These are phyloP conservation scores for Heterodera carotae DNA, from an alignment of 1,140 invertebrate species.

Conservation along the genomic window DNA sequence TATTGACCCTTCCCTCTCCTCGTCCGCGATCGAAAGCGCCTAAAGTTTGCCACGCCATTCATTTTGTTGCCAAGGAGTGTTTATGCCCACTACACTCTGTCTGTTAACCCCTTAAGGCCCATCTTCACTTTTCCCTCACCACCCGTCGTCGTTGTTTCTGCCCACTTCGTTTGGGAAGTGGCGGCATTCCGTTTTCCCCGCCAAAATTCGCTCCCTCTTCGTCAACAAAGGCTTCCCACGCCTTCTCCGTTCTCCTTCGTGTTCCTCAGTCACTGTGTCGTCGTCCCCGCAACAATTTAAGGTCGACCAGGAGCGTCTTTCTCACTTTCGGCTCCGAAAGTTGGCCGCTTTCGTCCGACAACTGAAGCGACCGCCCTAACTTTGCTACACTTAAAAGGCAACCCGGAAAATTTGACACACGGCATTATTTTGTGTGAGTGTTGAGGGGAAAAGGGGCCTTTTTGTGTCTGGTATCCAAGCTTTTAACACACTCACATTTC, in stretches of 20 bases:
- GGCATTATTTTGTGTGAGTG: slow-evolving; percentile 1
- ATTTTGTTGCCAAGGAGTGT: no score
- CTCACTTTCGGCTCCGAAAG: slow-evolving; percentile 20
- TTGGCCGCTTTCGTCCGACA: slow-evolving; percentile 45
- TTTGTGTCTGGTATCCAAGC: no score
- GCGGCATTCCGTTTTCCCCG: neutral
- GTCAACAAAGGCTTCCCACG: slow-evolving; percentile 3
- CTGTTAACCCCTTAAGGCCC: neutral
- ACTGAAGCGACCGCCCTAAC: slow-evolving; percentile 50
- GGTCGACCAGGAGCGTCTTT: slow-evolving; percentile 40
- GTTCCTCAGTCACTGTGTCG: neutral
- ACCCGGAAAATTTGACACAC: slow-evolving; percentile 47
- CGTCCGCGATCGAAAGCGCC: no score
- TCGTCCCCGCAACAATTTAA: slow-evolving; percentile 9
- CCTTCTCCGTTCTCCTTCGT: neutral
- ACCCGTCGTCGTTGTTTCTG: neutral
- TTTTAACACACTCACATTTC: slow-evolving; percentile 6
- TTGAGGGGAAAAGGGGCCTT: no score
- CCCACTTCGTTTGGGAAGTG: slow-evolving; percentile 10
- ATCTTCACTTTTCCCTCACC: neutral
- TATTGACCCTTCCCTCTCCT: no score
- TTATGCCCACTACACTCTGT: no score
- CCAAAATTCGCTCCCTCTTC: slow-evolving; percentile 38
- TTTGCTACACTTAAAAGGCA: slow-evolving; percentile 36
- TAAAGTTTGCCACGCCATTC: no score